phyloP scores from a whole-genome alignment of 2,888 invertebrate genomes.

The Tiliacea citrago region DNA sequence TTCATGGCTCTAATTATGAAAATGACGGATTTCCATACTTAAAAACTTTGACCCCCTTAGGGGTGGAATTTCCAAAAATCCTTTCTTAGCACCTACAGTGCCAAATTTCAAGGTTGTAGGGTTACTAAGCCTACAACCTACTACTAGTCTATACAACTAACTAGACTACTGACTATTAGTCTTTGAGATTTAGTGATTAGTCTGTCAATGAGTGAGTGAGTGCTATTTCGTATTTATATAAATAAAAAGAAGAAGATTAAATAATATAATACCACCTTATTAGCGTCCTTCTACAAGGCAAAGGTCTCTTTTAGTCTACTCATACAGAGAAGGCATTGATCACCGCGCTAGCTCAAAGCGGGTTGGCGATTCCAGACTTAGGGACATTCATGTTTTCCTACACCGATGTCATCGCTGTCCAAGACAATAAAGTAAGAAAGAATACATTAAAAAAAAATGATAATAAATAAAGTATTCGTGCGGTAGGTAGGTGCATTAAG shows the following conservation, averaged over 20 bases:
- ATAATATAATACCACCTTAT: not conserved
- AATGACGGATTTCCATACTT: not conserved
- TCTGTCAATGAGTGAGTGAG: not conserved
- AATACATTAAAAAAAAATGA: not conserved
- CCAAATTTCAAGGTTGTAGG: not conserved
- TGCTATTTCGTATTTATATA: not conserved
- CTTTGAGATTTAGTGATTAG: too few species aligned
- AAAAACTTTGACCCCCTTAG: not conserved
- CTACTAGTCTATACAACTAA: too few species aligned
- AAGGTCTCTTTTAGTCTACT: not conserved
- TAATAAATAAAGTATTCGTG: slow-evolving; percentile 5
- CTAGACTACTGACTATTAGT: too few species aligned
- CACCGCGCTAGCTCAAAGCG: not conserved
- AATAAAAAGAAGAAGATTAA: not conserved
- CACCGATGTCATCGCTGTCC: not conserved
- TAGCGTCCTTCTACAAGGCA: not conserved
- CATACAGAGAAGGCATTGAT: not conserved
- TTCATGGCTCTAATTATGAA: not conserved
- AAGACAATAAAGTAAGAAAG: not conserved
- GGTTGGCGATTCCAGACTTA: not conserved
- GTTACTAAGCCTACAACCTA: too few species aligned
- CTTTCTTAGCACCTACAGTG: not conserved
- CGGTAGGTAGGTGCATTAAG: not conserved
- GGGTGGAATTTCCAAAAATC: not conserved
- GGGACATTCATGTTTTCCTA: not conserved